Evolutionary conservation across 2,113 vertebrate genomes (phyloP).

Genomic region (Solea senegalensis): DNA sequence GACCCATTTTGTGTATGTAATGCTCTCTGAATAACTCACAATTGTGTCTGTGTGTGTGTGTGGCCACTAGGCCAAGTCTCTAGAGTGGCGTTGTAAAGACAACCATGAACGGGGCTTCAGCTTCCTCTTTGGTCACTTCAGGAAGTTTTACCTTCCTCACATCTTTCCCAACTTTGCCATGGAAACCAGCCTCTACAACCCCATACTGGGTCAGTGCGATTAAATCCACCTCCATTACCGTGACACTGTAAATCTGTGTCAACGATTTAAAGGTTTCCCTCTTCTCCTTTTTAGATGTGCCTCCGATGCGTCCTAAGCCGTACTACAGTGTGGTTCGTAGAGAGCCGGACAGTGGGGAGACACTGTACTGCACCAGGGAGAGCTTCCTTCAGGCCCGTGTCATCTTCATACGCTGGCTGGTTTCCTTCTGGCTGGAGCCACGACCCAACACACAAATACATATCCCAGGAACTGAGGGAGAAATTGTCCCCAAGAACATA

Average conservation of each 20-base stretch:
- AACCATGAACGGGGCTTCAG: slow-evolving; percentile 98
- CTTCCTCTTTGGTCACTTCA: slow-evolving; percentile 97
- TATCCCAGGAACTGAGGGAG: slow-evolving; percentile 97
- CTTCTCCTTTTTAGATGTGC: slow-evolving; percentile 85
- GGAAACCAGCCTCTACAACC: slow-evolving; percentile 95
- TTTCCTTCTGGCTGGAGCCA: slow-evolving; percentile 98
- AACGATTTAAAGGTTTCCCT: neutral
- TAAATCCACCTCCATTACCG: neutral
- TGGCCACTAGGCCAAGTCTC: slow-evolving; percentile 91
- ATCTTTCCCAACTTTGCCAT: slow-evolving; percentile 98
- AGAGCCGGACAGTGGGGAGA: slow-evolving; percentile 92
- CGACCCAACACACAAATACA: slow-evolving; percentile 89
- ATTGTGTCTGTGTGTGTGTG: slow-evolving; percentile 25
- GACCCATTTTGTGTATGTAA: slow-evolving; percentile 25
- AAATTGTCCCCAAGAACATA: slow-evolving; percentile 98
- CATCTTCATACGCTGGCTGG: slow-evolving; percentile 98
- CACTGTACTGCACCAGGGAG: slow-evolving; percentile 95
- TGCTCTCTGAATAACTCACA: slow-evolving; percentile 37
- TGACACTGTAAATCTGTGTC: neutral
- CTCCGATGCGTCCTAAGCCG: slow-evolving; percentile 94
- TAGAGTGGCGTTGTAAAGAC: slow-evolving; percentile 98
- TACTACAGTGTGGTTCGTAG: slow-evolving; percentile 92
- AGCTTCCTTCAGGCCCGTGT: slow-evolving; percentile 96
- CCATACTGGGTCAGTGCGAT: slow-evolving; percentile 89
- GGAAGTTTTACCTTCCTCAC: slow-evolving; percentile 97